Evolutionary conservation across 2,113 vertebrate species (phyloP).

Genomic region (Sinocyclocheilus grahami): DNA sequence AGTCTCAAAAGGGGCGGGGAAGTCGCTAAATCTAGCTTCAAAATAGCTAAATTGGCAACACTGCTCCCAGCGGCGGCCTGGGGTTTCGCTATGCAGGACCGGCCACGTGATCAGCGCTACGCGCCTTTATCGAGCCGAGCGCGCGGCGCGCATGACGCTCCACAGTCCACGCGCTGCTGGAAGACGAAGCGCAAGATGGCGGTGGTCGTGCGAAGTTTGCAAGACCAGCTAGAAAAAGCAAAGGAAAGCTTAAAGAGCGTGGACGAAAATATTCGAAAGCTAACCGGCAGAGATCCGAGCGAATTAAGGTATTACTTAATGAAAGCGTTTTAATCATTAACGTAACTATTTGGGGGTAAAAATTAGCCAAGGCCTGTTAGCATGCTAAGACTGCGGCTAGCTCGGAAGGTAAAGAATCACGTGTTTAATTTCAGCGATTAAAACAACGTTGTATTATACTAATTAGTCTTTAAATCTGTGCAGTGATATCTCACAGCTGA

Average conservation of each 20-base stretch:
- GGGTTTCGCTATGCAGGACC: too few relatives aligned
- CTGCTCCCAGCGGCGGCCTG: too few relatives aligned
- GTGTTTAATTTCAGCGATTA: not conserved
- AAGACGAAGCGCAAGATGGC: conserved; percentile 82
- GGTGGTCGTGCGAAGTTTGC: conserved; percentile 91
- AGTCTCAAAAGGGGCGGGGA: too few relatives aligned
- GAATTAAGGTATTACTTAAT: conserved; percentile 81
- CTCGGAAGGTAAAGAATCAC: conserved; percentile 12
- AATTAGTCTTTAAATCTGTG: not conserved
- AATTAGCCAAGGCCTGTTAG: not conserved
- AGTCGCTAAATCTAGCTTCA: too few relatives aligned
- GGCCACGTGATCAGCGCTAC: not conserved
- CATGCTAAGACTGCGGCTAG: conserved; percentile 12
- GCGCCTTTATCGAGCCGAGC: not conserved
- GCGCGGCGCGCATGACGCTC: not conserved
- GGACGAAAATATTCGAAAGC: conserved; percentile 95
- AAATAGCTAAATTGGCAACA: too few relatives aligned
- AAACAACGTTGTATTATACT: not conserved
- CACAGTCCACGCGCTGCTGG: not conserved
- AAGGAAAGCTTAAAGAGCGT: conserved; percentile 95
- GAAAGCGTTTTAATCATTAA: not conserved
- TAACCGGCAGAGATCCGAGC: conserved; percentile 93
- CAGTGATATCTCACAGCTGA: not conserved
- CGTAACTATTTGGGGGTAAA: not conserved
- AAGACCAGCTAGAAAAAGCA: conserved; percentile 97